Percentiles rank a stretch among this genome's conserved stretches.
Evolutionary conservation across 1,140 invertebrate species (phyloP).

Genomic region (Aphelinus certus): DNA sequence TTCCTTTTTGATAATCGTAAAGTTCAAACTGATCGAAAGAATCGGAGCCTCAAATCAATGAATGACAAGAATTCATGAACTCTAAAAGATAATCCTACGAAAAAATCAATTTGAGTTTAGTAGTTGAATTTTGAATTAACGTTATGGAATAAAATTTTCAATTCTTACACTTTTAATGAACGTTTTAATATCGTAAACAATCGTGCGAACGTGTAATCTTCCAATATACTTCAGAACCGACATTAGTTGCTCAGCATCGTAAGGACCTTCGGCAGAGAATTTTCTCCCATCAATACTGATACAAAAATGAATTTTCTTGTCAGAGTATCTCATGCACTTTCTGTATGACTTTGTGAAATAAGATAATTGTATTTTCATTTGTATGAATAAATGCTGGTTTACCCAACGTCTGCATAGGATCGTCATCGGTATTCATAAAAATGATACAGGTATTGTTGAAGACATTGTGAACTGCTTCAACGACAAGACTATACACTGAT

Average conservation of each 20-base stretch:
- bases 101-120: too few species aligned
- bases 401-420: conserved; percentile 51
- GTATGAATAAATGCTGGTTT: neutral
- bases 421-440: conserved; percentile 49
- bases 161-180: conserved; percentile 49
- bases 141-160: neutral
- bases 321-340: neutral
- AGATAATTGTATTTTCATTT: neutral
- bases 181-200: conserved; percentile 54
- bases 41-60: too few species aligned
- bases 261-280: neutral
- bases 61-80: too few species aligned
- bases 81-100: too few species aligned
- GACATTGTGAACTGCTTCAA: conserved; percentile 52
- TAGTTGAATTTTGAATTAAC: too few species aligned
- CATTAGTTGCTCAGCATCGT: conserved; percentile 28
- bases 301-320: too few species aligned
- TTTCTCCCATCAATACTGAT: too few species aligned
- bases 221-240: conserved; percentile 41
- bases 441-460: conserved; percentile 63
- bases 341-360: neutral
- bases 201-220: conserved; percentile 47
- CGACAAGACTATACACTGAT: conserved; percentile 51
- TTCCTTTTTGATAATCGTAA: too few species aligned
- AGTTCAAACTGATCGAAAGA: too few species aligned